Base-by-base conservation (phyloP, 1,140 invertebrate genomes). In the Magallana ariakensis region DNA sequence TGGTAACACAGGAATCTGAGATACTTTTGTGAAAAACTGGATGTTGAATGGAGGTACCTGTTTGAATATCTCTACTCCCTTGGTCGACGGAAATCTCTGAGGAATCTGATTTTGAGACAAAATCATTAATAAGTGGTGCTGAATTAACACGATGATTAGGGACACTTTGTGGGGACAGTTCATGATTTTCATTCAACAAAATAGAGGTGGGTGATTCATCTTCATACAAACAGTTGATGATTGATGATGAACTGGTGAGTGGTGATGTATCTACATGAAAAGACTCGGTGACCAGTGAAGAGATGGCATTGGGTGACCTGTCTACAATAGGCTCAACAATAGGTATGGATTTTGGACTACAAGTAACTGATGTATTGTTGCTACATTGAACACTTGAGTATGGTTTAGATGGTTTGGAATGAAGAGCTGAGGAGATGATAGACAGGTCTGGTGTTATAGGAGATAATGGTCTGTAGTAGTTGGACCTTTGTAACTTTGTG, bases 401-500 rank as follows among this genome's bases (percentile, higher is more conserved):
- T 46, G 33, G 33, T 5, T 46, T 46, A 46, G 33, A 46, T 46
- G 33, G 33, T 46, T 46, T 46, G 33, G 33, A 46, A 46, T 46
- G 33, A 46, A 46, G 33, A 46, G 33, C 58, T 62, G 58, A 62
- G 7, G 58, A 62, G 4, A 19, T 16, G 16, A 62, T 62, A 16
- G 58, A 62, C 13, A 62, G 7, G 15, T 62, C 58, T 7, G 58
- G 8, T n/a, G 58, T 7, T 19, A 62, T 15, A n/a, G 58, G 58
- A 62, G 58, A 62, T 8, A 62, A 62, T 62, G 58, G 58, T 62
- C 58, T 62, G 58, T 62, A 62, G 58, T 62, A 62, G 16, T 62
- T 62, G 16, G 58, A 62, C 58, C 58, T 62, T 62, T 16, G 19
- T 19, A 62, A 16, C 22, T 11, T 75, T 75, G 22, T 11, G 33